Percentiles rank a stretch among this genome's conserved stretches.
These are phyloP conservation scores for Ectemnius cavifrons DNA, from an alignment of 2,888 invertebrate genomes.

Conservation along the genomic window DNA sequence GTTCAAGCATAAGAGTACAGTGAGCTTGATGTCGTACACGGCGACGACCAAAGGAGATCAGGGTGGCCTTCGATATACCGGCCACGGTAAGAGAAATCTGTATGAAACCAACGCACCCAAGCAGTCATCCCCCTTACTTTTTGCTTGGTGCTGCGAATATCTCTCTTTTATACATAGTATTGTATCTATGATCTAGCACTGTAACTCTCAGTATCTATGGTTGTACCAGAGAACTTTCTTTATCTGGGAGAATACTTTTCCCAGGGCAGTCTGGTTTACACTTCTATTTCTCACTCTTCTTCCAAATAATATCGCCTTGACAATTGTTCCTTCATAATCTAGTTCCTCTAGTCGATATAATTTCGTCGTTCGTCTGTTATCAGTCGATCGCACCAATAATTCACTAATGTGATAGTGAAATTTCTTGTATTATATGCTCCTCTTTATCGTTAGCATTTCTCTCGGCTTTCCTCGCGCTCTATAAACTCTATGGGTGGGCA, in stretches of 20 bases:
- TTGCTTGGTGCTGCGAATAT: not conserved
- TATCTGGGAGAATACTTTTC: too few relatives aligned
- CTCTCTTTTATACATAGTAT: too few relatives aligned
- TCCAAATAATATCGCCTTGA: too few relatives aligned
- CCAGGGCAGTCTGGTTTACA: not conserved
- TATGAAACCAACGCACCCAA: constrained; percentile 28
- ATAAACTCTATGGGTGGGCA: too few relatives aligned
- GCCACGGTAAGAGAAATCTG: constrained; percentile 73
- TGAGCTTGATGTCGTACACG: constrained; percentile 62
- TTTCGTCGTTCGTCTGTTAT: not conserved
- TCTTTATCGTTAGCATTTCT: too few relatives aligned
- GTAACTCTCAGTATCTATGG: too few relatives aligned
- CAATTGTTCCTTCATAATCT: not conserved
- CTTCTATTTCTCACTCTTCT: constrained; percentile 1
- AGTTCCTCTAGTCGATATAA: not conserved
- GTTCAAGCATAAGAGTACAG: constrained; percentile 71
- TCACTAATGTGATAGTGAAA: too few relatives aligned
- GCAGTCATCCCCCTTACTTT: constrained; percentile 18
- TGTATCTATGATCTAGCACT: too few relatives aligned
- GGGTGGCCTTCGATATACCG: constrained; percentile 68
- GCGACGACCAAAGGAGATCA: constrained; percentile 68
- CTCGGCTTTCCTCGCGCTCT: too few relatives aligned
- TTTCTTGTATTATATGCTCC: too few relatives aligned
- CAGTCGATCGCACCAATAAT: not conserved
- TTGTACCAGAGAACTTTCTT: too few relatives aligned